Evolutionary conservation across 2,888 invertebrate species (phyloP), one percentile per base, ranked within the genome.

Genomic region (Alviniconcha strummeri): DNA sequence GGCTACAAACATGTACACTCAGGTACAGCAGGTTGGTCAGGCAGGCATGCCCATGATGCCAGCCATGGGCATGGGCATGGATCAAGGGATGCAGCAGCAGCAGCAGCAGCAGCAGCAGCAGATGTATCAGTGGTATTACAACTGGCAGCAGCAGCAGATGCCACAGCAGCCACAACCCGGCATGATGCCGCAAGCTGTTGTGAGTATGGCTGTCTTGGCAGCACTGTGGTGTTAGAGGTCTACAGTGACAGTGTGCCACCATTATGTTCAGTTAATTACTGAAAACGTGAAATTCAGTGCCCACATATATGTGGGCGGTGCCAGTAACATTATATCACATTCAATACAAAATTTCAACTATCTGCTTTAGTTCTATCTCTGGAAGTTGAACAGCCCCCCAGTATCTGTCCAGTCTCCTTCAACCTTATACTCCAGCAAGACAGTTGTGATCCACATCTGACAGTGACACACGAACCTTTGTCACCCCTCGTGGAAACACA

Each of bases 91-190:
- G 60, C 76, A 74, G 60, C 80, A 84, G 36, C 80, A 84, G 54
- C 77, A 74, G 60, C 80, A 84, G 36, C 80, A 84, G 54, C 77
- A 80, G 72, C 55, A 77, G 17, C 80, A 76, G 82, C 83, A 88
- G 80, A 85, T 87, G 86, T 85, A 87, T 56, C 85, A 86, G 67
- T 88, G 88, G 88, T 86, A 86, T 79, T 87, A 88, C 55, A 84
- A 85, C 84, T 84, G 84, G 83, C 84, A 78, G 57, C 76, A 75
- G 79, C 72, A 80, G 54, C 19, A 76, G 56, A 36, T 55, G 19
- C 81, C 15, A 71, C 84, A 74, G 81, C 86, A 71, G 69, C 54
- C 52, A 4, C 86, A 83, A 75, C 83, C 85, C 67, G 83, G 82
- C 78, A 81, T 80, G 72, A 85, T 83, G 74, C 81, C 67, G 52